These are phyloP conservation scores for Brachymystax lenok DNA, from an alignment of 2,797 vertebrate species.

Conservation along the genomic window DNA sequence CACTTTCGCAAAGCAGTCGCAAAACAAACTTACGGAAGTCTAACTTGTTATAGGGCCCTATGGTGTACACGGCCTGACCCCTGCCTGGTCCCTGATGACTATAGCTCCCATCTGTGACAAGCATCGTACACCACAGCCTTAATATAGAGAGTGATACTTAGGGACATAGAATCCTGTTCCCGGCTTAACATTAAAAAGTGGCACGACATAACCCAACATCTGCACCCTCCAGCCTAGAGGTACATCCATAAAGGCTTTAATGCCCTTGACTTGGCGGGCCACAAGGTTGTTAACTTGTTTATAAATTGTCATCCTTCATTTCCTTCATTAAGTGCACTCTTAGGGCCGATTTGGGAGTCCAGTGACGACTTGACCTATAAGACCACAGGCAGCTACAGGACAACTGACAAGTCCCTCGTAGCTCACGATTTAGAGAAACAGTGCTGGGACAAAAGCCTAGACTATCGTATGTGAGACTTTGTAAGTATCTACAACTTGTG, in stretches of 20 bases:
- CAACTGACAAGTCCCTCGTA: not conserved
- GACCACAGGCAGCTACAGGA: not conserved
- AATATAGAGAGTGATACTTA: constrained; percentile 14
- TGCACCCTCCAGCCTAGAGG: constrained; percentile 36
- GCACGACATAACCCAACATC: constrained; percentile 35
- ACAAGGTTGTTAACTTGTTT: constrained; percentile 49
- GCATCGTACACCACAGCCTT: constrained; percentile 11
- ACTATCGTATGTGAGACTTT: not conserved
- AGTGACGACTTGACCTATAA: constrained; percentile 12
- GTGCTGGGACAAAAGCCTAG: not conserved
- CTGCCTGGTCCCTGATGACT: constrained; percentile 3
- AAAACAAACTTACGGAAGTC: not conserved
- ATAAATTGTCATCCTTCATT: constrained; percentile 44
- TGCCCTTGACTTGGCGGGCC: constrained; percentile 30
- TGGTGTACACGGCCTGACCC: not conserved
- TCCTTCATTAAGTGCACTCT: constrained; percentile 33
- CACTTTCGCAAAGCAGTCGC: not conserved
- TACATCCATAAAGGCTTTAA: constrained; percentile 54
- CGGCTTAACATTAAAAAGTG: constrained; percentile 35
- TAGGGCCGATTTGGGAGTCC: constrained; percentile 5
- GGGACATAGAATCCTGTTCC: constrained; percentile 19
- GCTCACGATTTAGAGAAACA: not conserved
- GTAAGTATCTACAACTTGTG: not conserved
- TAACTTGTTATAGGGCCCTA: not conserved
- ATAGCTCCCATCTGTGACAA: constrained; percentile 10